Conservation (phyloP, 2,797 vertebrate genomes). For the Ceyx erithaca region DNA sequence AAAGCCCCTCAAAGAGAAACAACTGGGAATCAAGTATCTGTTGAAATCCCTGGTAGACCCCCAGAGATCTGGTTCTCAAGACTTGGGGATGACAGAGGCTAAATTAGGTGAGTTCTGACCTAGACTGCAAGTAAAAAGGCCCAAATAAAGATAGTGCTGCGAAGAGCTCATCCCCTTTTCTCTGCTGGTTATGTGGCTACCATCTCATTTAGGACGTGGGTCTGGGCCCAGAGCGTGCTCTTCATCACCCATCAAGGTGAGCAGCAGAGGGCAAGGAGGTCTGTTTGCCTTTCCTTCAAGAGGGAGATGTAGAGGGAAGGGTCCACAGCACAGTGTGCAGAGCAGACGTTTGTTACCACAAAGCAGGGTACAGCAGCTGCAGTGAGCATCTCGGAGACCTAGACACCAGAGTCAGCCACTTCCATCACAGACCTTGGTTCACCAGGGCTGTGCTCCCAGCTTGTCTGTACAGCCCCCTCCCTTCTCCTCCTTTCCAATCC, state of each 20-base stretch:
- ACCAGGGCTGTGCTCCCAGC: not conserved
- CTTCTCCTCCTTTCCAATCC: conserved; percentile 30
- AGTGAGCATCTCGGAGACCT: accelerated
- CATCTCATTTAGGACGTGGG: not conserved
- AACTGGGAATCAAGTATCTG: not conserved
- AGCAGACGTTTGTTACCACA: not conserved
- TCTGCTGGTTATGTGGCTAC: not conserved
- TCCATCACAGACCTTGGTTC: not conserved
- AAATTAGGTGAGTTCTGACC: not conserved
- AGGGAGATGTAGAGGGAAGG: not conserved
- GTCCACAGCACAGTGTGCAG: not conserved
- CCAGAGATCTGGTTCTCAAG: not conserved
- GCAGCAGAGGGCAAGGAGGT: not conserved
- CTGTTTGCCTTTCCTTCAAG: not conserved
- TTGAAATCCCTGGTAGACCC: not conserved
- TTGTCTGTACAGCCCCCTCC: not conserved
- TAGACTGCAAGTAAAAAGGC: not conserved
- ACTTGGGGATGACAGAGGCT: not conserved
- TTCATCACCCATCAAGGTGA: not conserved
- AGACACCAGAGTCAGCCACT: not conserved
- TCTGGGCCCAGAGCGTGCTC: not conserved
- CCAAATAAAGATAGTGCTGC: not conserved
- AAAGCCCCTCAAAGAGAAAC: not conserved
- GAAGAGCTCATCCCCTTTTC: not conserved
- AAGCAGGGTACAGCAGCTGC: not conserved